Evolutionary conservation across 1,140 invertebrate species (phyloP).

Genomic region (Cydia amplana): DNA sequence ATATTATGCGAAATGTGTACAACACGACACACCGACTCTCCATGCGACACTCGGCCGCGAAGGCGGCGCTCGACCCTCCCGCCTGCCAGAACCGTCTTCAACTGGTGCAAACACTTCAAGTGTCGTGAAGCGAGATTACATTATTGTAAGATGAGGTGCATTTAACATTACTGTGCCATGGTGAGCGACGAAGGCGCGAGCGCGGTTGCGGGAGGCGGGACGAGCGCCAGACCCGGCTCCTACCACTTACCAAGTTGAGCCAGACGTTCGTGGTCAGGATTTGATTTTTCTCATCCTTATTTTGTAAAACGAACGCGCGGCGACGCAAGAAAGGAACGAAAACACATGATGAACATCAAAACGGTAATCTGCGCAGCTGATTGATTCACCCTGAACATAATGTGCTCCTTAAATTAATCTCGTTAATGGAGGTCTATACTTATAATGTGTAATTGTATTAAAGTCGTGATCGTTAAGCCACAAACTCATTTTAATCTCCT

Average conservation of each 20-base stretch:
- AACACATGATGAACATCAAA: constrained; percentile 67
- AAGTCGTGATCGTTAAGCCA: constrained; percentile 37
- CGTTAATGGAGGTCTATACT: constrained; percentile 24
- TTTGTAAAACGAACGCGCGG: constrained; percentile 72
- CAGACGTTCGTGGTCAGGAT: constrained; percentile 97
- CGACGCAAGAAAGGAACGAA: constrained; percentile 75
- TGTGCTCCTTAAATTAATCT: constrained; percentile 22
- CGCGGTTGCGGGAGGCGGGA: constrained; percentile 62
- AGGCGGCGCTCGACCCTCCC: constrained; percentile 62
- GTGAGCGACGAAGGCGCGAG: constrained; percentile 43
- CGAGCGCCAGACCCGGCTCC: constrained; percentile 78
- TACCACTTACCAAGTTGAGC: constrained; percentile 97
- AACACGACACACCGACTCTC: constrained; percentile 73
- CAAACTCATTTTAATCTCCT: constrained; percentile 47
- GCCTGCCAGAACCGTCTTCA: constrained; percentile 58
- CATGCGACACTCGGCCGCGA: constrained; percentile 73
- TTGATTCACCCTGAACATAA: constrained; percentile 17
- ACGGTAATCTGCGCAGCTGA: constrained; percentile 26
- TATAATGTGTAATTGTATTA: constrained; percentile 6
- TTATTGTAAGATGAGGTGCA: constrained; percentile 18
- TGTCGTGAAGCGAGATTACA: constrained; percentile 25
- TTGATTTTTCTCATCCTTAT: constrained; percentile 92
- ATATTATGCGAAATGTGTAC: constrained; percentile 63
- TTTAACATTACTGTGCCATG: constrained; percentile 34
- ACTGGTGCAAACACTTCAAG: constrained; percentile 5